phyloP scores from a whole-genome alignment of 1,140 invertebrate species.

The Drosophila mauritiana region DNA sequence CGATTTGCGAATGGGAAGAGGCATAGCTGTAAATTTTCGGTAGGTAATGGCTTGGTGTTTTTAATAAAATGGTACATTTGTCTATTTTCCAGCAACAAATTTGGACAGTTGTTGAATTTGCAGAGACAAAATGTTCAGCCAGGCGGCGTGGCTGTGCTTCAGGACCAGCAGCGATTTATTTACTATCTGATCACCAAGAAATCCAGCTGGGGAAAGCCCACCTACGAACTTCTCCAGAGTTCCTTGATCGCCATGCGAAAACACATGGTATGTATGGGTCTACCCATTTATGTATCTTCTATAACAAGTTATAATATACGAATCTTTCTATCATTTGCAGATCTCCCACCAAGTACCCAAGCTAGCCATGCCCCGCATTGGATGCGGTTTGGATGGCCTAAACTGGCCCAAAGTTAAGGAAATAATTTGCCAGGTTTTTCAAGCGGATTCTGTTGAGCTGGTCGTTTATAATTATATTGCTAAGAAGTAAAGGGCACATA shows the following conservation, averaged over 20 bases:
- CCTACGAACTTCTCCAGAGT: constrained; percentile 80
- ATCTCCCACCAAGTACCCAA: constrained; percentile 84
- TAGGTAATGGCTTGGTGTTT: constrained; percentile 2
- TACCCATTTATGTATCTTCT: neutral
- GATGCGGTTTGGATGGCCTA: constrained; percentile 88
- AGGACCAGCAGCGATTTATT: constrained; percentile 85
- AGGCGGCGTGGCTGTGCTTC: constrained; percentile 86
- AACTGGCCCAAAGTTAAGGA: constrained; percentile 86
- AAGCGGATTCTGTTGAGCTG: constrained; percentile 83
- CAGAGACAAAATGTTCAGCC: constrained; percentile 76
- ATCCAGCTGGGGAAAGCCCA: constrained; percentile 84
- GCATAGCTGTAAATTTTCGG: constrained; percentile 86
- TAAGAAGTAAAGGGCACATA: constrained; percentile 20
- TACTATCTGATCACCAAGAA: constrained; percentile 87
- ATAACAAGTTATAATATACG: neutral
- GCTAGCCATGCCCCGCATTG: constrained; percentile 87
- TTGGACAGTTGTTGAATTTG: constrained; percentile 79
- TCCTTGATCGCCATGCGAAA: constrained; percentile 83
- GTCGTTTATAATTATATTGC: constrained; percentile 85
- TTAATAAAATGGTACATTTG: neutral
- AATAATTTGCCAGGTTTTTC: constrained; percentile 86
- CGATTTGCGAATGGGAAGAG: constrained; percentile 87
- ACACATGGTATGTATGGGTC: constrained; percentile 74
- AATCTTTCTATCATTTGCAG: constrained; percentile 12
- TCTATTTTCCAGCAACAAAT: constrained; percentile 59